These are phyloP conservation scores for Verasper variegatus DNA, from an alignment of 2,113 vertebrate genomes.

Conservation along the genomic window DNA sequence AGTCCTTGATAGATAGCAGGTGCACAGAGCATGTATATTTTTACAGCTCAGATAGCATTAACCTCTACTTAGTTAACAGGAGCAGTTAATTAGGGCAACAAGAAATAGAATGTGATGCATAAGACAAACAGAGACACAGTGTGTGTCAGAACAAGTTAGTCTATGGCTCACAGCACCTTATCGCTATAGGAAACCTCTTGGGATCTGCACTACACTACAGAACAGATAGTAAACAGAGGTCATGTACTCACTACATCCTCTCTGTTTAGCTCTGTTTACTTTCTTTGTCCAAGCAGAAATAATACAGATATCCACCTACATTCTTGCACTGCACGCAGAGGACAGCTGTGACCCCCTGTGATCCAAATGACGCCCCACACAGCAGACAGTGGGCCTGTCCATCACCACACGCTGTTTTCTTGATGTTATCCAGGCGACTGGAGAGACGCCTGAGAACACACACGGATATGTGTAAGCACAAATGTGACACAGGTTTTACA, in stretches of 20 bases:
- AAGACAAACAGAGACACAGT: constrained; percentile 13
- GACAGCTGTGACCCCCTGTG: constrained; percentile 82
- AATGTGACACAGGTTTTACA: neutral
- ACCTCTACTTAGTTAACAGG: neutral
- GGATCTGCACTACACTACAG: neutral
- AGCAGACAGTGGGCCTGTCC: constrained; percentile 90
- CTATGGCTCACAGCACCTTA: neutral
- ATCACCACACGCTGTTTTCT: constrained; percentile 88
- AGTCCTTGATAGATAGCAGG: neutral
- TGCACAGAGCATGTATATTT: constrained; percentile 15
- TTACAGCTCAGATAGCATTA: constrained; percentile 52
- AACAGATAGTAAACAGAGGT: constrained; percentile 1
- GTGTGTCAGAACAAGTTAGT: constrained; percentile 37
- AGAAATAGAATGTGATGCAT: constrained; percentile 28
- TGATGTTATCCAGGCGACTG: constrained; percentile 89
- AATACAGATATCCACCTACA: constrained; percentile 74
- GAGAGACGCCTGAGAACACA: constrained; percentile 86
- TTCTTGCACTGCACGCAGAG: constrained; percentile 95
- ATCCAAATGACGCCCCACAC: constrained; percentile 89
- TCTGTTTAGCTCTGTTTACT: neutral
- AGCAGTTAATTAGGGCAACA: constrained; percentile 21
- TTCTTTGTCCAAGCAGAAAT: neutral
- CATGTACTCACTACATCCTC: neutral
- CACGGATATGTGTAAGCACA: neutral
- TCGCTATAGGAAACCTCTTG: constrained; percentile 17